Evolutionary conservation across 2,797 vertebrate species (phyloP).

Genomic region (Cacajao melanocephalus): DNA sequence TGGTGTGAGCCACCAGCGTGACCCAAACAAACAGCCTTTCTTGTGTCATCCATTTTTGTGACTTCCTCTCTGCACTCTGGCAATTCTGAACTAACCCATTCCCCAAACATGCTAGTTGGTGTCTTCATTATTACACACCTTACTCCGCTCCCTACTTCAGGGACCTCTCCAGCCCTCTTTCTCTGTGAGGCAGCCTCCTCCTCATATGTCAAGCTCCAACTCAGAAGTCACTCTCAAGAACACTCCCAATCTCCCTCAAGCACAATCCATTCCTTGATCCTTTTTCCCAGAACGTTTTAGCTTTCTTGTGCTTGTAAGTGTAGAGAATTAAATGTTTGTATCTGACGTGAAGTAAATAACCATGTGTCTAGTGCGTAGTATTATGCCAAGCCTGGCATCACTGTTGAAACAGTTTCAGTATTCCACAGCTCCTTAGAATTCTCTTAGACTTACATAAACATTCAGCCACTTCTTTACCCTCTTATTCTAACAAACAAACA

Average conservation of each 20-base stretch:
- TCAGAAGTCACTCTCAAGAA: not conserved
- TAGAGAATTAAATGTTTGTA: not conserved
- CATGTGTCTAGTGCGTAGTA: not conserved
- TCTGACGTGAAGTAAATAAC: not conserved
- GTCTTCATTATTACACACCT: not conserved
- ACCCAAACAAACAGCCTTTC: not conserved
- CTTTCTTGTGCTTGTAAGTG: not conserved
- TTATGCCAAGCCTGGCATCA: not conserved
- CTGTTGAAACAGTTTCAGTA: not conserved
- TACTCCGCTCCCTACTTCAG: not conserved
- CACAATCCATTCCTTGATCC: not conserved
- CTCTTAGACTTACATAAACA: not conserved
- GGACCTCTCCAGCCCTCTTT: not conserved
- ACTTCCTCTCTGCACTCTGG: not conserved
- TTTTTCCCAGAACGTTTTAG: too few relatives aligned
- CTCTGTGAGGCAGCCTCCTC: not conserved
- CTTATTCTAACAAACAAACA: not conserved
- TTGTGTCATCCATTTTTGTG: not conserved
- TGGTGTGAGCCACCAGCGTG: too few relatives aligned
- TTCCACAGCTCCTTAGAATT: not conserved
- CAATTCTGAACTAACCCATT: not conserved
- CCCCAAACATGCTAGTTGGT: not conserved
- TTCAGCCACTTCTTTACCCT: not conserved
- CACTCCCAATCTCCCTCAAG: not conserved
- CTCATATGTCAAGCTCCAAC: not conserved